Evolutionary conservation across 2,797 vertebrate genomes (phyloP).

Genomic region (Oophaga sylvatica): DNA sequence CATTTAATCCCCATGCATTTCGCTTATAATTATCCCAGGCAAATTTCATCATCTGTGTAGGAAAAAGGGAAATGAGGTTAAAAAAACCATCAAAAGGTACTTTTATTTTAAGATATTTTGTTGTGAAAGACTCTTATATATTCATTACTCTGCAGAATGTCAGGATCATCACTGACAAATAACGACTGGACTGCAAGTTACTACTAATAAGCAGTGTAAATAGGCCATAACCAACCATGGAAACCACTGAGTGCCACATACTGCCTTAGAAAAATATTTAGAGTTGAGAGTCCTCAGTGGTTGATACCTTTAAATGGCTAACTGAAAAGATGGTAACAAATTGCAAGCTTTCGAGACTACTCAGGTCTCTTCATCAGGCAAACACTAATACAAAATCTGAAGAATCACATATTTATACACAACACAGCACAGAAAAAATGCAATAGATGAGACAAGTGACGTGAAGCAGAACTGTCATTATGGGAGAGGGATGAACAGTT

Average conservation of each 20-base stretch:
- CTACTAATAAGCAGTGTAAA: neutral
- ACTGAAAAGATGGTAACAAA: too few species aligned
- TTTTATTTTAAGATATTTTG: neutral
- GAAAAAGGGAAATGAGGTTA: conserved; percentile 56
- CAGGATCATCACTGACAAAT: neutral
- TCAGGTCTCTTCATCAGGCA: too few species aligned
- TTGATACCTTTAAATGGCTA: too few species aligned
- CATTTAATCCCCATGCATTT: conserved; percentile 96
- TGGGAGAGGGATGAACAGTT: too few species aligned
- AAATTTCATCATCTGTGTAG: conserved; percentile 94
- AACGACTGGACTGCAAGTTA: neutral
- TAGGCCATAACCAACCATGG: neutral
- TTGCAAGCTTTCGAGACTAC: too few species aligned
- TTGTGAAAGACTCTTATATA: neutral
- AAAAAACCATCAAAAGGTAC: neutral
- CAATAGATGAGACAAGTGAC: too few species aligned
- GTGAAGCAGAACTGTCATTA: too few species aligned
- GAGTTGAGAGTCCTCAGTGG: too few species aligned
- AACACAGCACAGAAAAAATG: too few species aligned
- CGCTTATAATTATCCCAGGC: conserved; percentile 95
- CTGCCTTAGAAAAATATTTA: too few species aligned
- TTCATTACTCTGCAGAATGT: neutral
- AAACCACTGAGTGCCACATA: neutral
- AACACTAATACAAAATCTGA: too few species aligned
- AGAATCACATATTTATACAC: too few species aligned